Base-by-base conservation (phyloP, 1,140 invertebrate genomes). In the Parapsyche elsis region DNA sequence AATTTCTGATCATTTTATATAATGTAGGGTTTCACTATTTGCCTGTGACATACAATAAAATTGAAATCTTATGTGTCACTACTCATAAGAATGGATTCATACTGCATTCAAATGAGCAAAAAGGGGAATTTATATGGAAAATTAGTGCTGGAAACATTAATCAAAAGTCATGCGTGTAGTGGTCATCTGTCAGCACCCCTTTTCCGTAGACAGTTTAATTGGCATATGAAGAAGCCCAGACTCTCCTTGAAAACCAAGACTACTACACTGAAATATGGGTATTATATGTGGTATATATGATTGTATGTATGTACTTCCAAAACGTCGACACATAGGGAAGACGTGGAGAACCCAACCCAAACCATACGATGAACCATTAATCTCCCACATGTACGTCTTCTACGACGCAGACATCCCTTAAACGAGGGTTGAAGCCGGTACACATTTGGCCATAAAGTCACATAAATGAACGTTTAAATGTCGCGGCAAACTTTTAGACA, bases 141-240 rank as follows among this genome's bases (percentile, higher is more conserved):
- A 53, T 53, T 53, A 53, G 49, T 1, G 49, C 12, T 21, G 30
- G 24, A 21, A 44, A 9, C 46, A 75, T 75, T 75, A 75, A 75
- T 75, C 71, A 75, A 53, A 75, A 53, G 46, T 49, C 71, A 75
- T 53, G 46, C 45, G 19, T 71, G 70, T 44, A 26, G 45, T 75
- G 71, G 71, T 21, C 71, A 75, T 75, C 71, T 75, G 71, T 75
- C 71, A 75, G 23, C 10, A 16, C 71, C 71, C 71, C 71, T 75
- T 71, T 45, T 75, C 16, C 71, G 71, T 21, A n/a, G 71, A 75
- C 71, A 75, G 71, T 19, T 75, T 75, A 75, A 75, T 75, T 75
- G 71, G 71, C 71, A 75, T 75, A 75, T 75, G 71, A 75, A 75
- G 38, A 53, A 53, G 49, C 71, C 71, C 10, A 53, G 16, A 53